Conservation (phyloP, 1,140 invertebrate genomes). For the Bradysia coprophila region DNA sequence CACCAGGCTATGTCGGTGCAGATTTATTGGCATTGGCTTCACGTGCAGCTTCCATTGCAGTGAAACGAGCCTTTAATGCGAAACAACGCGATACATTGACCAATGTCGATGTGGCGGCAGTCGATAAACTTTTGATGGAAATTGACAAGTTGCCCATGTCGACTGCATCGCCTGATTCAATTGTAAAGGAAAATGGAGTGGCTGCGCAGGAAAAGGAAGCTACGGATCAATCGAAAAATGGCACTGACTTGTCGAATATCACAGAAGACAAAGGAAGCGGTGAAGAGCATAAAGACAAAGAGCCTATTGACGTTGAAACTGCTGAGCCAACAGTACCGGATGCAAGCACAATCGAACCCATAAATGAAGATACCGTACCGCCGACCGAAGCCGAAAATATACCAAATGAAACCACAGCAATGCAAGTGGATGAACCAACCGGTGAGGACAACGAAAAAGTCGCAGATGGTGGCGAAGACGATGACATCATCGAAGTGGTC, state of each 20-base stretch:
- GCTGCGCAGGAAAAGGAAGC: too few relatives aligned
- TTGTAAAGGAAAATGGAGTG: neutral
- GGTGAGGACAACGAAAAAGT: too few relatives aligned
- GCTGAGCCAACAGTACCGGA: conserved; percentile 5
- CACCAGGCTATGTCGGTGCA: conserved; percentile 93
- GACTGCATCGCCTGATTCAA: too few relatives aligned
- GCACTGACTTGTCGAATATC: too few relatives aligned
- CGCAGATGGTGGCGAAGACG: too few relatives aligned
- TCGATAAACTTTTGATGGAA: neutral
- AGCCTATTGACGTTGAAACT: conserved; percentile 7
- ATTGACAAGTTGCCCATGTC: too few relatives aligned
- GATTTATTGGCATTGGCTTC: conserved; percentile 75
- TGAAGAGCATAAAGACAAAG: neutral
- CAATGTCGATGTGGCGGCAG: neutral
- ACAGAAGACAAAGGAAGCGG: neutral
- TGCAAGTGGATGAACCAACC: neutral
- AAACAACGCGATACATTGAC: conserved; percentile 5
- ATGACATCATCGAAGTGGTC: too few relatives aligned
- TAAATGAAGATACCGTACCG: too few relatives aligned
- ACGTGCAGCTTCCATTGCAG: conserved; percentile 72
- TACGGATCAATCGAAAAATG: too few relatives aligned
- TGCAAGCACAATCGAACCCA: too few relatives aligned
- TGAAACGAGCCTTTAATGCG: conserved; percentile 35
- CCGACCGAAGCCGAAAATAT: too few relatives aligned
- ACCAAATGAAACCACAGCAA: too few relatives aligned